A percentile compares a stretch with the other conserved stretches of the same genome.
These are phyloP conservation scores for Papilio protenor DNA, from an alignment of 2,888 invertebrate genomes.

Conservation along the genomic window DNA sequence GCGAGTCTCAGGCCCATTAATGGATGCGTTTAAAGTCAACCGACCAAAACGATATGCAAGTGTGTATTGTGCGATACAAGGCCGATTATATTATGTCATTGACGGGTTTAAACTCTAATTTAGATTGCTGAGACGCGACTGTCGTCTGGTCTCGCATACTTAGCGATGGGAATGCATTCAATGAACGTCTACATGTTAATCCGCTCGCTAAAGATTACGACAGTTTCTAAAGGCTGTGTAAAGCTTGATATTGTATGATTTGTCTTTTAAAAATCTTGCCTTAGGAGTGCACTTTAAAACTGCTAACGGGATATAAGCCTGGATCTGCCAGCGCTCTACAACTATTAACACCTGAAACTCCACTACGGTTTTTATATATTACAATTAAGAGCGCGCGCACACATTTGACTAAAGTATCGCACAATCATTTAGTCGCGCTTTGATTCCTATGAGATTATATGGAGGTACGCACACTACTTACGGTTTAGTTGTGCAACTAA, in stretches of 20 bases:
- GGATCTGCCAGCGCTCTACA: too few species aligned
- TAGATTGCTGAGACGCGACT: constrained; percentile 45
- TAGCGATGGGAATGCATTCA: constrained; percentile 16
- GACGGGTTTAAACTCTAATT: constrained; percentile 58
- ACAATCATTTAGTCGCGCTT: too few species aligned
- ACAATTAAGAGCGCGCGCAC: too few species aligned
- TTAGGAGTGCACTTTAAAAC: too few species aligned
- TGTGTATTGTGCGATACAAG: constrained; percentile 65
- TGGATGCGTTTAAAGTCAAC: constrained; percentile 49
- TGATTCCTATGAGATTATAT: too few species aligned
- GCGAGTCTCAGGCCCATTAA: constrained; percentile 46
- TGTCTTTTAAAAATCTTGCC: not conserved
- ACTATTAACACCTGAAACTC: too few species aligned
- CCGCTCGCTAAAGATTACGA: not conserved
- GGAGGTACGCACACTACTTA: too few species aligned
- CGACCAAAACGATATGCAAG: constrained; percentile 58
- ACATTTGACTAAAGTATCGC: too few species aligned
- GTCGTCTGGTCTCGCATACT: constrained; percentile 46
- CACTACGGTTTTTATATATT: too few species aligned
- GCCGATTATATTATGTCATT: constrained; percentile 65
- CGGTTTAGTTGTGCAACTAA: too few species aligned
- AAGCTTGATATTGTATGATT: not conserved
- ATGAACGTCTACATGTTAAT: not conserved
- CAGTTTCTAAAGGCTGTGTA: not conserved
- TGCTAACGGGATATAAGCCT: too few species aligned